Evolutionary conservation across 2,888 invertebrate species (phyloP), one percentile per base, ranked within the genome.

Genomic region (Drosophila kanekoi): DNA sequence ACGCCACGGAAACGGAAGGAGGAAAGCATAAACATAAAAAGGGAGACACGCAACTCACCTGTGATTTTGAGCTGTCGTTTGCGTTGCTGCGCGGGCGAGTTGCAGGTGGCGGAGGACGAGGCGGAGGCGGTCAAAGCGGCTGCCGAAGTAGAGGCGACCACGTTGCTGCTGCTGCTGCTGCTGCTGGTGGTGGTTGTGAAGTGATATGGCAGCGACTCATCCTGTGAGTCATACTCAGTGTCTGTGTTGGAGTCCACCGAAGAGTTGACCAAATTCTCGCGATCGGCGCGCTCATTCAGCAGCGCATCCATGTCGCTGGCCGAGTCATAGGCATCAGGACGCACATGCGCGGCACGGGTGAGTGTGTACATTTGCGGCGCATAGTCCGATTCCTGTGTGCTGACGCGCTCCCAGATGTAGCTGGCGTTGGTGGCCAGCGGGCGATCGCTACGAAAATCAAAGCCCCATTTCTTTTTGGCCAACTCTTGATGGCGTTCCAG

Each of bases 401-500:
- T 82, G 8, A 92, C 92, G 47, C 91, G 91, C 65, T 92, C 92
- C 92, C 92, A 92, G 16, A 90, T 88, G 66, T 76, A 92, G 38
- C 90, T 87, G 47, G 90, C 83, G 51, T 84, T 90, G 3, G 71
- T 60, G n/a, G 63, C 28, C 33, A 92, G 71, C 3, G 92, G 92
- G 32, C 82, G 80, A 35, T 92, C 92, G 23, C 70, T 83, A 23
- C 91, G 91, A 70, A 92, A 92, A 80, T 92, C 92, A 63, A 92
- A 92, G 14, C 92, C 92, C 92, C 92, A 92, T 71, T 91, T 92
- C 68, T 90, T 88, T 28, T 96, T 96, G 94, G 96, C 96, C 93
- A 94, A 95, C 93, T 92, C 90, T 76, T 92, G 92, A 51, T 90
- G 85, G 51, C 89, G 89, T 48, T 92, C 91, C 44, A 92, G 64